Base-by-base conservation (phyloP, 2,888 invertebrate species). In the Norana najaformis region DNA sequence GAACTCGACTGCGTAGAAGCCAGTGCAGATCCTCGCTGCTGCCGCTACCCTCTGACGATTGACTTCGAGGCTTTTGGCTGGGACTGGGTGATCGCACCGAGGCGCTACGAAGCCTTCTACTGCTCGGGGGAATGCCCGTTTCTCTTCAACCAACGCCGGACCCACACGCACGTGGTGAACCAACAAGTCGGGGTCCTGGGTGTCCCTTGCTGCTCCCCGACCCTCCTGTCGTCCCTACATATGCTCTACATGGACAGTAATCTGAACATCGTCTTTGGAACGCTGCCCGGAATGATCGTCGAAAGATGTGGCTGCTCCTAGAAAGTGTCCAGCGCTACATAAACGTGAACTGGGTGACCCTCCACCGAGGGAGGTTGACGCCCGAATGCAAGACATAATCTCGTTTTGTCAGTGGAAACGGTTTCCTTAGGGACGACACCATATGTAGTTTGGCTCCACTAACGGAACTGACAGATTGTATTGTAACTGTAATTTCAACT, bases 61-160 rank as follows among this genome's bases (percentile, higher is more conserved):
- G 98, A 98, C 95, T 99, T 99, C 95, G 97, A 97, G 93, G 97
- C 97, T 94, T 98, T 99, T 94, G 98, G 98, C 39, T 98, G 98
- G 98, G 98, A 98, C 94, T 99, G 98, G 97, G 97, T 99, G 93
- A 98, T 99, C 91, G 98, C 98, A 0, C 99, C 99, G 0, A 98
- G 97, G 93, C 96, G 96, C 93, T 99, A 98, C 95, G 97, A 97
- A 94, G 98, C 99, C 16, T 98, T 98, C 95, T 98, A 98, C 95
- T 99, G 99, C 95, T 97, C 97, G 90, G 98, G 99, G 16, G 98
- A 98, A 93, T 99, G 99, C 95, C 97, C 97, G 0, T 97, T 97
- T 95, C 97, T 97, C 89, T 90, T n/a, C 88, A 20, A 37, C 89
- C 69, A 82, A 35, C 39, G 36, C 35, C 34, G 35, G 30, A 36